Base-by-base conservation (phyloP, 2,888 invertebrate genomes). In the Dione vanillae region DNA sequence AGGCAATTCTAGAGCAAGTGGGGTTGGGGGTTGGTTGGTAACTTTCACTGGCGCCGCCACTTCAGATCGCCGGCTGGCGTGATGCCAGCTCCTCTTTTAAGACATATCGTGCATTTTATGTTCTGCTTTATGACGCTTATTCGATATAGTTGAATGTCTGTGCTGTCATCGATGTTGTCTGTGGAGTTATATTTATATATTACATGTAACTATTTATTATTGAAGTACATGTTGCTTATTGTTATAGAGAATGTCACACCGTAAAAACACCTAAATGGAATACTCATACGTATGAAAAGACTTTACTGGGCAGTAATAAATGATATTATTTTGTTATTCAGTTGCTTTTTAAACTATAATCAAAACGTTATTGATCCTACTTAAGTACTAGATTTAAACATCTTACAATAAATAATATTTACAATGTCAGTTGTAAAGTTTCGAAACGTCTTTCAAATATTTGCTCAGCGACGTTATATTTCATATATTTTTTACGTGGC, bases 31-130 rank as follows among this genome's bases (percentile, higher is more conserved):
- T 73, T 76, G 75, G 79, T n/a, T n/a, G 78, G 80, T 83, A 76
- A 89, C 90, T 91, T 90, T 91, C 91, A 87, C 88, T 90, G 90
- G 85, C 91, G 89, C 86, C 89, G 80, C 80, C 83, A 88, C 90
- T 91, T 91, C 88, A 91, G 89, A 90, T 89, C 88, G 90, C 83
- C 88, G 84, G 74, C 86, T 91, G 92, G 91, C 91, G 69, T 71
- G 64, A 72, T 80, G 90, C 91, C 91, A 91, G 82, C 80, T 76
- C 78, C 83, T 79, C 74, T 70, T 74, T 76, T 64, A 47, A 54
- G 65, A 67, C 27, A 65, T 54, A 56, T 66, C 69, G 49, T 49
- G 27, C 54, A 61, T 70, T 67, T 67, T 68, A 71, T 71, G 65
- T 71, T 54, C 41, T 54, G 67, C 67, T 73, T 73, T 70, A 67